phyloP scores from a whole-genome alignment of 2,113 vertebrate species.

The Sialia sialis region DNA sequence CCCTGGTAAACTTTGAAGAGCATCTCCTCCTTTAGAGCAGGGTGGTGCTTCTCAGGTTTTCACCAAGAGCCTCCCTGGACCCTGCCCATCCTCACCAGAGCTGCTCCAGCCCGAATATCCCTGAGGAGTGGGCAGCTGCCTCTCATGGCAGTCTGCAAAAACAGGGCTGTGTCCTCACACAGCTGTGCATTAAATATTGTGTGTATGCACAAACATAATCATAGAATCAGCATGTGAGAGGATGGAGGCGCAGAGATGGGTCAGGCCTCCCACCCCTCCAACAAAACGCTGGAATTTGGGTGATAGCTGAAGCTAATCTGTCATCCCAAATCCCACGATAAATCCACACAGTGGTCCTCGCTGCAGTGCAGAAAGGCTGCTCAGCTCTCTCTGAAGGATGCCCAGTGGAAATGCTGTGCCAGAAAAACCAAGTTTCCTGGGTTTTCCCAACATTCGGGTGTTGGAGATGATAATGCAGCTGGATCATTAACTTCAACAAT shows the following conservation, averaged over 20 bases:
- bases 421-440: not conserved
- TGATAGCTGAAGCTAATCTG: not conserved
- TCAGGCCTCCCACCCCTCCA: not conserved
- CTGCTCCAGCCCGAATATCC: not conserved
- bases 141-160: not conserved
- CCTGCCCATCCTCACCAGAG: not conserved
- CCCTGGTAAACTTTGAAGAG: not conserved
- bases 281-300: not conserved
- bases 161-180: not conserved
- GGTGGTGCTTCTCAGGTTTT: not conserved
- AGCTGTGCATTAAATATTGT: not conserved
- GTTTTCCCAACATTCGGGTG: not conserved
- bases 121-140: not conserved
- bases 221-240: not conserved
- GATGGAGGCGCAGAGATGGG: not conserved
- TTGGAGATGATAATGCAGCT: conserved; percentile 27
- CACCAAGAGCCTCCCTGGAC: not conserved
- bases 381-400: not conserved
- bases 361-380: not conserved
- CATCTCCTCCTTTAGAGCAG: not conserved
- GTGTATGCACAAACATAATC: no score
- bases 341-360: not conserved
- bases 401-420: not conserved
- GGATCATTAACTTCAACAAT: conserved; percentile 54
- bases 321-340: not conserved